These are phyloP conservation scores for Orientallactaga sibirica DNA, from an alignment of 2,797 vertebrate genomes.

Conservation along the genomic window DNA sequence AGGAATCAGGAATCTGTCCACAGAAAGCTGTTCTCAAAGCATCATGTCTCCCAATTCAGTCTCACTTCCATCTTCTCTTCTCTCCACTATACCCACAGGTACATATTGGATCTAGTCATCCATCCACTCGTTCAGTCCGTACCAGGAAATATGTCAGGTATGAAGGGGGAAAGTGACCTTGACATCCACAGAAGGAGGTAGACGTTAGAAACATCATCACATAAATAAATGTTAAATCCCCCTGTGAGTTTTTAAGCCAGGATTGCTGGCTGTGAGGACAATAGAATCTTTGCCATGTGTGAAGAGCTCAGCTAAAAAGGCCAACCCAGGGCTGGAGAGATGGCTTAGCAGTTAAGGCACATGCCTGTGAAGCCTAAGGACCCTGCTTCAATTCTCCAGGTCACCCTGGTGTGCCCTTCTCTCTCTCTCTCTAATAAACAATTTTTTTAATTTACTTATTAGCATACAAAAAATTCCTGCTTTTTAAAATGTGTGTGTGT, in stretches of 20 bases:
- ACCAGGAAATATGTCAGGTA: neutral
- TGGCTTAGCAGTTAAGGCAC: too few relatives aligned
- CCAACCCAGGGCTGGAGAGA: neutral
- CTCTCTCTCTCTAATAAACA: too few relatives aligned
- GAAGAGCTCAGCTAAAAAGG: neutral
- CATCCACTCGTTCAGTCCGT: neutral
- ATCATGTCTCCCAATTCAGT: neutral
- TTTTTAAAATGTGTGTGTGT: neutral
- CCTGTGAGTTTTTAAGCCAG: too few relatives aligned
- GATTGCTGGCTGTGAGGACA: neutral
- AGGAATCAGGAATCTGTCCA: neutral
- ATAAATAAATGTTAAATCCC: neutral
- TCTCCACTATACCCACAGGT: neutral
- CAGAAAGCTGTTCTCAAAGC: neutral
- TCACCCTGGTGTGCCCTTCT: too few relatives aligned
- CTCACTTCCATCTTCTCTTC: neutral
- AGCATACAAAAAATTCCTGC: neutral
- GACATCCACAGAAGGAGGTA: neutral
- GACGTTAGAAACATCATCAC: neutral
- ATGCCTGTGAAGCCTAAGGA: too few relatives aligned
- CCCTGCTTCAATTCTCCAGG: too few relatives aligned
- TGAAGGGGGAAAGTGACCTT: neutral
- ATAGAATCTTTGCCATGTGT: neutral
- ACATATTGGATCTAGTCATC: neutral
- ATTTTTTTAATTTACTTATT: too few relatives aligned